A percentile compares a stretch with the other conserved stretches of the same genome.
Conservation (phyloP, 1,140 invertebrate species). For the Drosophila bocki region DNA sequence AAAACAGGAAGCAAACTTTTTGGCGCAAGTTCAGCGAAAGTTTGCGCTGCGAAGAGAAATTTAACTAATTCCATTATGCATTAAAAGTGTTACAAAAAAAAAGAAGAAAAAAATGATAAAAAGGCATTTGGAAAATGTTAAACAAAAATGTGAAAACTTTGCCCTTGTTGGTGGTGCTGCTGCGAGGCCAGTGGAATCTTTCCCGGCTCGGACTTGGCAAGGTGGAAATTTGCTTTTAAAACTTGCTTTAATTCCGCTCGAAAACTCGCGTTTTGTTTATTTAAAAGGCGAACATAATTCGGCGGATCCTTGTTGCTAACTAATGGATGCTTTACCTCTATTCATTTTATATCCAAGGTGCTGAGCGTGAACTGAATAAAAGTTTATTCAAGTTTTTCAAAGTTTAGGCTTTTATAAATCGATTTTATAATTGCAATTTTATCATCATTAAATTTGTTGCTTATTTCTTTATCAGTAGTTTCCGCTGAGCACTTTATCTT, state of each 20-base stretch:
- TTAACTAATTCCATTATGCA: conserved; percentile 78
- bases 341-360: background rate
- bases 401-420: background rate
- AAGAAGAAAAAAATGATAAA: conserved; percentile 18
- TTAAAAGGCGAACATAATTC: conserved; percentile 53
- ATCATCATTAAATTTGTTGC: background rate
- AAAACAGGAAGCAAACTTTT: conserved; percentile 63
- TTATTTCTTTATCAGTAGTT: background rate
- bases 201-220: conserved; percentile 19
- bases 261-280: conserved; percentile 51
- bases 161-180: conserved; percentile 48
- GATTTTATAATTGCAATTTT: background rate
- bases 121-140: conserved; percentile 66
- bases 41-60: conserved; percentile 69
- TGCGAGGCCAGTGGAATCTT: conserved; percentile 28
- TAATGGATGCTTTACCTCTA: conserved; percentile 16
- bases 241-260: conserved; percentile 55
- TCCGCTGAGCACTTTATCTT: too few relatives aligned
- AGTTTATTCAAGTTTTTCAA: background rate
- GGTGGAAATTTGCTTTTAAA: conserved; percentile 46
- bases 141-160: conserved; percentile 79
- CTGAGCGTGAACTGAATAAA: background rate
- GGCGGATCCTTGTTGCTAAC: conserved; percentile 10
- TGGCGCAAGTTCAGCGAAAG: conserved; percentile 75
- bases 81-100: conserved; percentile 40